Evolutionary conservation across 1,140 invertebrate genomes (phyloP).

Genomic region (Eumaeus atala): DNA sequence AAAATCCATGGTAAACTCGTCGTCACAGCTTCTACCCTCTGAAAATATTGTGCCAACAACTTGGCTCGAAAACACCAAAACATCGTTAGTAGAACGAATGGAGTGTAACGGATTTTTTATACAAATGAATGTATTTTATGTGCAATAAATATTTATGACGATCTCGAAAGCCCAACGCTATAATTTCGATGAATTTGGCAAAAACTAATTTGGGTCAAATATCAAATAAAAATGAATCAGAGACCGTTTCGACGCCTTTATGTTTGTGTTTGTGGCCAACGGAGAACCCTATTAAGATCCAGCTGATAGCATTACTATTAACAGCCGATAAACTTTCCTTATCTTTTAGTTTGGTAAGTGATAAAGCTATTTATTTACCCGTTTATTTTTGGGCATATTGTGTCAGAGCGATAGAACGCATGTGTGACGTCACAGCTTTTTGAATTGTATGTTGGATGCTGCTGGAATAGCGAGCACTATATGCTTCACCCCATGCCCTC

Average conservation of each 20-base stretch:
- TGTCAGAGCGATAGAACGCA: too few relatives aligned
- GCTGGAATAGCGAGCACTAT: too few relatives aligned
- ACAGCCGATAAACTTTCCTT: too few relatives aligned
- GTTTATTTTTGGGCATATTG: too few relatives aligned
- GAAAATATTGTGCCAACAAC: background rate
- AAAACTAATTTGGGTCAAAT: slow-evolving; percentile 10
- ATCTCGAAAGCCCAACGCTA: background rate
- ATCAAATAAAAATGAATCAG: slow-evolving; percentile 9
- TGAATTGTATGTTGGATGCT: too few relatives aligned
- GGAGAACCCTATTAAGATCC: background rate
- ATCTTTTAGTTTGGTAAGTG: too few relatives aligned
- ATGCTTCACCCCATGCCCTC: too few relatives aligned
- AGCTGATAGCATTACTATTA: too few relatives aligned
- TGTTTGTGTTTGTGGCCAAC: background rate
- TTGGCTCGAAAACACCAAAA: background rate
- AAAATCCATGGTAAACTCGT: too few relatives aligned
- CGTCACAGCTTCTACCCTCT: too few relatives aligned
- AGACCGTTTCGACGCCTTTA: background rate
- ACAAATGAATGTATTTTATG: slow-evolving; percentile 8
- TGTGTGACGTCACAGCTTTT: too few relatives aligned
- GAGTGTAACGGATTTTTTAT: slow-evolving; percentile 8
- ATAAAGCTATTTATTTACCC: too few relatives aligned
- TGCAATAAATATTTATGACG: slow-evolving; percentile 7
- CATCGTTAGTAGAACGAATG: slow-evolving; percentile 6
- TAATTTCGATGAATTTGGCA: slow-evolving; percentile 10